Evolutionary conservation across 2,113 vertebrate genomes (phyloP).

Genomic region (Beaufortia kweichowensis): DNA sequence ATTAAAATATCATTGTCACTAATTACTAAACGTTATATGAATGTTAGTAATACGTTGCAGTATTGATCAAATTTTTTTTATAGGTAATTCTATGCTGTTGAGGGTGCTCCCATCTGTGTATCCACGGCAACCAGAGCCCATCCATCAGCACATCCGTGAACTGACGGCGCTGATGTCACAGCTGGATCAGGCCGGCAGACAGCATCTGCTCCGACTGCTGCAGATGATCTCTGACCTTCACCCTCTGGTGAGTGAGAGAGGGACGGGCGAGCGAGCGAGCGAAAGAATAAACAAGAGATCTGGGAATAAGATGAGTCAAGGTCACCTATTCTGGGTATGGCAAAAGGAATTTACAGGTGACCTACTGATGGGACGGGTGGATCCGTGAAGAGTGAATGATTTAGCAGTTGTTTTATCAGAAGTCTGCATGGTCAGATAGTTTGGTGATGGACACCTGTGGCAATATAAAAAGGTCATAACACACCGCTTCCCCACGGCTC

Average conservation of each 20-base stretch:
- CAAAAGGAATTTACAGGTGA: conserved; percentile 23
- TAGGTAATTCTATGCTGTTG: conserved; percentile 88
- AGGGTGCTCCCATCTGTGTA: conserved; percentile 88
- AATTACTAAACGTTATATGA: no score
- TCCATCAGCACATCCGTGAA: conserved; percentile 74
- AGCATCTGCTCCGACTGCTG: conserved; percentile 85
- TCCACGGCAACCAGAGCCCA: conserved; percentile 75
- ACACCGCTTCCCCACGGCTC: background rate
- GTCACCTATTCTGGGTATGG: conserved; percentile 36
- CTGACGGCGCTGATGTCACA: conserved; percentile 78
- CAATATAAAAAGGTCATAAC: conserved; percentile 11
- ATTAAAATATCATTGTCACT: no score
- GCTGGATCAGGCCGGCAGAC: conserved; percentile 81
- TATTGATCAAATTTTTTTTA: conserved; percentile 1
- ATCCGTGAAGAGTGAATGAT: conserved; percentile 7
- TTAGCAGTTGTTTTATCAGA: conserved; percentile 8
- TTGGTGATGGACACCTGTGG: conserved; percentile 11
- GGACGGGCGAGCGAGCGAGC: background rate
- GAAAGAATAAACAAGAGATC: background rate
- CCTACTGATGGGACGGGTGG: background rate
- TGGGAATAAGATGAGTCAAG: background rate
- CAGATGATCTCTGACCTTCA: conserved; percentile 82
- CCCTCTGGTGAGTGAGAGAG: conserved; percentile 72
- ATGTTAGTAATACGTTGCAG: background rate
- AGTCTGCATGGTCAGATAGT: background rate